Conservation (phyloP, 92 coral and sea anemone genomes). For the Micromussa lordhowensis region DNA sequence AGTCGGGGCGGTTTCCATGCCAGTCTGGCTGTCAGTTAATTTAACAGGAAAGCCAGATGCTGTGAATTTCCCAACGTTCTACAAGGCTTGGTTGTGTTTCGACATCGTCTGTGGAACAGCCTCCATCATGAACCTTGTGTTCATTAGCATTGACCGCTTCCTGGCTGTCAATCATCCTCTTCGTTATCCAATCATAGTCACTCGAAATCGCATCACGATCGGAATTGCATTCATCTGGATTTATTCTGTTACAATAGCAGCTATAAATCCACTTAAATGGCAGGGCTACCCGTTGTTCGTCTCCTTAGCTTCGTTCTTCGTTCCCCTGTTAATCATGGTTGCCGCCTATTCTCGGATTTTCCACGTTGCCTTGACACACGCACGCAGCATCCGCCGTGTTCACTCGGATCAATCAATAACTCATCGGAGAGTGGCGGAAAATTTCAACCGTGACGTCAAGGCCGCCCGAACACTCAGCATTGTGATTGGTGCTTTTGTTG, state of each 20-base stretch:
- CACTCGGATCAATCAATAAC: slow-evolving; percentile 46
- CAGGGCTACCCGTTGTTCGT: slow-evolving; percentile 69
- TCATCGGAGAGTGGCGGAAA: slow-evolving; percentile 47
- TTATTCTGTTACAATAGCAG: slow-evolving; percentile 71
- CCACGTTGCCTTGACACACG: slow-evolving; percentile 79
- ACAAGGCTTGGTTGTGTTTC: slow-evolving; percentile 60
- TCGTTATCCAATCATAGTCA: slow-evolving; percentile 68
- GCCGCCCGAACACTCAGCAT: slow-evolving; percentile 89
- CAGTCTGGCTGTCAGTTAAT: slow-evolving; percentile 71
- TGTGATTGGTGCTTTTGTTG: slow-evolving; percentile 74
- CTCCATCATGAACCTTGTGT: slow-evolving; percentile 77
- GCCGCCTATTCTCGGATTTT: slow-evolving; percentile 74
- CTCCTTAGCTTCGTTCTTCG: slow-evolving; percentile 63
- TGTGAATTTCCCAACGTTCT: slow-evolving; percentile 56
- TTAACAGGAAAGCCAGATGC: slow-evolving; percentile 61
- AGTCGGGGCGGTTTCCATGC: slow-evolving; percentile 71
- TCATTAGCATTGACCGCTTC: slow-evolving; percentile 81
- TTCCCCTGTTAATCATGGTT: slow-evolving; percentile 71
- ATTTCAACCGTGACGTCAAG: slow-evolving; percentile 71
- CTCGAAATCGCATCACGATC: slow-evolving; percentile 59
- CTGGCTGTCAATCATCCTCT: slow-evolving; percentile 79
- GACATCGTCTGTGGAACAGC: slow-evolving; percentile 78
- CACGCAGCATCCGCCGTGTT: slow-evolving; percentile 77
- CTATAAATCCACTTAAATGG: slow-evolving; percentile 43
- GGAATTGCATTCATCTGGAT: slow-evolving; percentile 72